phyloP scores from a whole-genome alignment of 35 echinoderm and acorn worm genomes.

The Ptychodera flava region DNA sequence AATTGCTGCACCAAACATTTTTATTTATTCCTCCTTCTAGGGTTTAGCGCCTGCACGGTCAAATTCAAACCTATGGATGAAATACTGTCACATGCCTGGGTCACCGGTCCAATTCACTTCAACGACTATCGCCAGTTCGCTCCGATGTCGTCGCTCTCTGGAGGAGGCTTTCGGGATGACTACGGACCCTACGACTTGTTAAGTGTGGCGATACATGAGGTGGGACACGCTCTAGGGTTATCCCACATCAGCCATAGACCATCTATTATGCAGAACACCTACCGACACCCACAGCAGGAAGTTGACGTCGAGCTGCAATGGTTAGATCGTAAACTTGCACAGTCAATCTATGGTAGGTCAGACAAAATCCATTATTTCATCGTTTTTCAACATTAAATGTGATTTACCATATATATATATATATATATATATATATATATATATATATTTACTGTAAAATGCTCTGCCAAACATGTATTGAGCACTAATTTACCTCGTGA shows the following conservation, averaged over 20 bases:
- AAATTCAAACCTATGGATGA: no score
- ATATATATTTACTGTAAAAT: no score
- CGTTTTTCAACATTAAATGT: no score
- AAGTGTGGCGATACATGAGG: slow-evolving; percentile 75
- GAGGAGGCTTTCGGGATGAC: background rate
- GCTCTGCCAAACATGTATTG: no score
- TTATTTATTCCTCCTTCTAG: no score
- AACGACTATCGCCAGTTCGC: background rate
- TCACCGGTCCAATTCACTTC: background rate
- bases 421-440: no score
- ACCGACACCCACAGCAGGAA: slow-evolving; percentile 37
- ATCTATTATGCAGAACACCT: slow-evolving; percentile 55
- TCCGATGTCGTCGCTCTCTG: background rate
- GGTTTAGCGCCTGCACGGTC: no score
- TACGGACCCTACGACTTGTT: slow-evolving; percentile 40
- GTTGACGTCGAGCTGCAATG: background rate
- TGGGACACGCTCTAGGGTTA: slow-evolving; percentile 76
- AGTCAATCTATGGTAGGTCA: slow-evolving; percentile 40
- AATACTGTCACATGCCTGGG: background rate
- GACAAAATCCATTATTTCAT: background rate
- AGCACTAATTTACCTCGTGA: no score
- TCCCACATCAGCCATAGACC: slow-evolving; percentile 15
- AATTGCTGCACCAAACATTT: no score
- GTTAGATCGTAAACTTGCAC: background rate
- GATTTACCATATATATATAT: no score